phyloP scores from a whole-genome alignment of 2,888 invertebrate species.

The Cryptocephalus primarius region DNA sequence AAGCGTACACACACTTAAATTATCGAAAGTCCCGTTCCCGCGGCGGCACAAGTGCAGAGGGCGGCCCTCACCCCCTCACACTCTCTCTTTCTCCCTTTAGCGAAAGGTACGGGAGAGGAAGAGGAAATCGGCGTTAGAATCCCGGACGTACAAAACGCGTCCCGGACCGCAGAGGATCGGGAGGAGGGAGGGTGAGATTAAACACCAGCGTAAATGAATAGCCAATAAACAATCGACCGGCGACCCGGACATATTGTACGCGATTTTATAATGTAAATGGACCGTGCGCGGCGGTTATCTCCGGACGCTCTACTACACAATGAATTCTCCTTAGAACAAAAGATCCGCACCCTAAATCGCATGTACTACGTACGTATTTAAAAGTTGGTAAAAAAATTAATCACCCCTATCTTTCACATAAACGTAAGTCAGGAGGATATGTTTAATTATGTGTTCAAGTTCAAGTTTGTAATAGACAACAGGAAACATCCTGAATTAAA shows the following conservation, averaged over 20 bases:
- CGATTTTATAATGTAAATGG: constrained; percentile 9
- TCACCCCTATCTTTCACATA: too few species aligned
- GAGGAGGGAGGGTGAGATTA: constrained; percentile 26
- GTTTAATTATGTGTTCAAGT: too few species aligned
- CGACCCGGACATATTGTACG: constrained; percentile 20
- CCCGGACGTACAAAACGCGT: constrained; percentile 20
- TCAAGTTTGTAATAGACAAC: too few species aligned
- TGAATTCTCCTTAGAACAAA: too few species aligned
- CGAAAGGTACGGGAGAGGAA: constrained; percentile 16
- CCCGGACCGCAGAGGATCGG: constrained; percentile 15
- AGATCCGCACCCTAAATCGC: too few species aligned
- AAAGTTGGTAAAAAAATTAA: too few species aligned
- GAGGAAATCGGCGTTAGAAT: constrained; percentile 23
- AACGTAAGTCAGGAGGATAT: too few species aligned
- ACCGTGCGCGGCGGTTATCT: too few species aligned
- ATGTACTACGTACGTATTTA: too few species aligned
- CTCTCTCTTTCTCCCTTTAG: constrained; percentile 13
- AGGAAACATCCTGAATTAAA: too few species aligned
- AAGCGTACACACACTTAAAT: constrained; percentile 30
- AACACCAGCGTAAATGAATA: constrained; percentile 35
- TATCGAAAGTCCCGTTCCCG: constrained; percentile 29
- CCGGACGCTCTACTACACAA: too few species aligned
- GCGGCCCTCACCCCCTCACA: constrained; percentile 17
- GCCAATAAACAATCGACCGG: constrained; percentile 29
- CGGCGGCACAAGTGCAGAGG: neutral